Base-by-base conservation (phyloP, 2,113 vertebrate species). In the Strigops habroptila region DNA sequence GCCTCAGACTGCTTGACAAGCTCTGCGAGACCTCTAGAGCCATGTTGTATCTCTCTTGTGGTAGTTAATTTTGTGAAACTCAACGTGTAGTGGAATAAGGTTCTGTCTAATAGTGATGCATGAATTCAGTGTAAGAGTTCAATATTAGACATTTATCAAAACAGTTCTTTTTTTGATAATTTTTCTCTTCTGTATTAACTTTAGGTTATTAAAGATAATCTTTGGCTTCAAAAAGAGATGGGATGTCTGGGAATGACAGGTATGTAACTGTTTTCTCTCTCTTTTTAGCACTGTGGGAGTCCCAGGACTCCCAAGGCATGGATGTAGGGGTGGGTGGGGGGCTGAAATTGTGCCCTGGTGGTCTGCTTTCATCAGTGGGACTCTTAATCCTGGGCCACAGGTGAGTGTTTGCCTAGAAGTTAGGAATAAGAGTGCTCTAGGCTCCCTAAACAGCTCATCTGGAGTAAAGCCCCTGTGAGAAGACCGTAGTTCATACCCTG, bases 171-270 rank as follows among this genome's bases (percentile, higher is more conserved):
- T 73, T 59, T 59, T 35, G 31, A 16, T 84, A 67, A 67, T 79
- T 68, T 5, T 14, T 82, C 3, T 57, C 71, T 82, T 93, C 49
- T 88, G 5, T 88, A n/a, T 91, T 86, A 80, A 74, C 69, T 94
- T 52, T 57, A 98, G 97, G 94, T 76, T 71, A 63, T 51, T 67
- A n/a, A 65, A 63, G 37, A 8, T 43, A 13, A 57, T 44, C 28
- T 41, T 7, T 63, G 89, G 76, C 75, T 91, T 86, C 63, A 28
- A 15, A 39, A 33, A n/a, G 77, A 84, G 63, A 64, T 27, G 7
- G 35, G 41, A 19, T 71, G 14, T 31, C 7, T 65, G 23, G 52
- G 14, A 13, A 75, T 81, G 35, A 39, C 75, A 86, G 97, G 98
- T 98, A 87, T 48, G 96, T 86, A 75, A 55, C 63, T 37, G 14